Evolutionary conservation across 2,888 invertebrate genomes (phyloP).

Genomic region (Mayetiola destructor): DNA sequence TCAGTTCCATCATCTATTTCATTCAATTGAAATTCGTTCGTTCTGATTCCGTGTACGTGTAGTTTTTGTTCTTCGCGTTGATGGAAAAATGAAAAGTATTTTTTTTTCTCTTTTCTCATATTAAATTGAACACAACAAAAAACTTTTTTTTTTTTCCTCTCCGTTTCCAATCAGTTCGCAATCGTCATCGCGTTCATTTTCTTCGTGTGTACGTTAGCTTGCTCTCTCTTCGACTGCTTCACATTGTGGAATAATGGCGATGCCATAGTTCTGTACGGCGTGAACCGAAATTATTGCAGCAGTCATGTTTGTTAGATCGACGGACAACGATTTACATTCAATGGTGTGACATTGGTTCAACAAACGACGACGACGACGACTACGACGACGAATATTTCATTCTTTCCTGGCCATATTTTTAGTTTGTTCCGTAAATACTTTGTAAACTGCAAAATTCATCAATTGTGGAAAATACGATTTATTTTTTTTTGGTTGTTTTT

Average conservation of each 20-base stretch:
- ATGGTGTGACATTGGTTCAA: conserved; percentile 4
- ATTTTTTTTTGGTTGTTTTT: too few species aligned
- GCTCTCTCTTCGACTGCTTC: background rate
- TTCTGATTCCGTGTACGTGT: background rate
- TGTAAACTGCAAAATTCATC: too few species aligned
- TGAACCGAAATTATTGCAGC: conserved; percentile 3
- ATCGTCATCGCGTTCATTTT: conserved; percentile 2
- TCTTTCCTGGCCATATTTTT: conserved; percentile 4
- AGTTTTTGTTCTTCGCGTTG: background rate
- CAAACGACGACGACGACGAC: too few species aligned
- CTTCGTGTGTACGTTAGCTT: background rate
- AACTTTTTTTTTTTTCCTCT: background rate
- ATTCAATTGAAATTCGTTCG: background rate
- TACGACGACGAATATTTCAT: too few species aligned
- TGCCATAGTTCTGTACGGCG: conserved; percentile 4
- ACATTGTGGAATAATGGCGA: conserved; percentile 11
- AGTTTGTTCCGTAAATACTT: conserved; percentile 7
- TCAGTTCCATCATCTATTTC: conserved; percentile 8
- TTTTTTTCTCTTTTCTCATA: background rate
- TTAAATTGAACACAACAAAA: background rate
- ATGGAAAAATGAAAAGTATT: background rate
- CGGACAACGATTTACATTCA: conserved; percentile 9
- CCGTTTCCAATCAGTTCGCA: background rate
- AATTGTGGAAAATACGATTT: too few species aligned
- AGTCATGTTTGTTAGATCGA: conserved; percentile 9